Conservation (phyloP, 1,140 invertebrate genomes). For the Dendrolimus kikuchii region DNA sequence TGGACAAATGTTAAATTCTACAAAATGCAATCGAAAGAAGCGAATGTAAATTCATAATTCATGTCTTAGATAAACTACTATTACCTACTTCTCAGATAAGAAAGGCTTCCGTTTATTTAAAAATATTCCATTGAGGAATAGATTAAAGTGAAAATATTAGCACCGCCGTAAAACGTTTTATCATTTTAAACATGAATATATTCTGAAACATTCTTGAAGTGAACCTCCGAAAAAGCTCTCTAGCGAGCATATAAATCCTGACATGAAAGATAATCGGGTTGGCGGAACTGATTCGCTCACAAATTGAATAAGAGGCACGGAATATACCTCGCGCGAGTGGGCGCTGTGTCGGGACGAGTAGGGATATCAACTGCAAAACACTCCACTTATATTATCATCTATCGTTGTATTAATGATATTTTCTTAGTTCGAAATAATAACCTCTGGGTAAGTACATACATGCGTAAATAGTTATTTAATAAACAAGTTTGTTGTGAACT, state of each 20-base stretch:
- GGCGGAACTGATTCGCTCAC: slow-evolving; percentile 61
- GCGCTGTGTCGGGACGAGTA: slow-evolving; percentile 19
- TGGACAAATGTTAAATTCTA: no score
- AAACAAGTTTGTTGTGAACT: no score
- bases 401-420: slow-evolving; percentile 19
- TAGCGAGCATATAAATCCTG: slow-evolving; percentile 52
- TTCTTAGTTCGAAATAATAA: slow-evolving; percentile 11
- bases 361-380: slow-evolving; percentile 31
- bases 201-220: slow-evolving; percentile 23
- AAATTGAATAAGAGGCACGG: slow-evolving; percentile 65
- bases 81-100: no score
- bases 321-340: slow-evolving; percentile 37
- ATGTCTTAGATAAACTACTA: no score
- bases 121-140: no score
- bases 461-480: no score
- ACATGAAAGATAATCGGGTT: slow-evolving; percentile 63
- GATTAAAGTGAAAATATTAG: background rate
- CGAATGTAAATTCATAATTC: no score
- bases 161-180: slow-evolving; percentile 1
- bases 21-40: no score
- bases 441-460: slow-evolving; percentile 3
- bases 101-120: no score
- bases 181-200: slow-evolving; percentile 10
- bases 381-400: slow-evolving; percentile 29
- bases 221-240: slow-evolving; percentile 40